phyloP scores from a whole-genome alignment of 1,140 invertebrate genomes.

The Trichonephila clavata region DNA sequence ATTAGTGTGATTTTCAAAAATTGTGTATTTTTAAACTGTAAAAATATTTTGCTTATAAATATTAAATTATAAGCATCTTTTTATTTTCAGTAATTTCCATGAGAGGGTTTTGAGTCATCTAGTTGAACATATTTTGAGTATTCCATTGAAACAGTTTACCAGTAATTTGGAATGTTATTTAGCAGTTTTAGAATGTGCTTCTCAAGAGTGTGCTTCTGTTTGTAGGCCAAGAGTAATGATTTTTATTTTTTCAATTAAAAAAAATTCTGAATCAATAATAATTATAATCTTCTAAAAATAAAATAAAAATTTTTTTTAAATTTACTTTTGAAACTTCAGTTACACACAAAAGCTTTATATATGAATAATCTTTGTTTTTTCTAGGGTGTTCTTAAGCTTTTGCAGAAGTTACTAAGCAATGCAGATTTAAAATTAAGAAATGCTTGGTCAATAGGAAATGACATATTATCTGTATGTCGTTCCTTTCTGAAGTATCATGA shows the following conservation, averaged over 20 bases:
- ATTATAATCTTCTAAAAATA: neutral
- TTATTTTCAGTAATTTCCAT: conserved; percentile 48
- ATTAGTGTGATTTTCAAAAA: neutral
- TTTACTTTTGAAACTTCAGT: neutral
- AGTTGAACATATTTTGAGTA: conserved; percentile 57
- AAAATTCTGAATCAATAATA: neutral
- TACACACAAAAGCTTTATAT: neutral
- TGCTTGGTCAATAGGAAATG: conserved; percentile 60
- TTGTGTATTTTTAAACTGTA: neutral
- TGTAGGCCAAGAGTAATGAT: conserved; percentile 52
- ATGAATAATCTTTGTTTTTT: neutral
- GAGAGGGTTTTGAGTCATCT: conserved; percentile 41
- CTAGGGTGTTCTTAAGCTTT: conserved; percentile 57
- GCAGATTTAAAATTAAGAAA: conserved; percentile 1
- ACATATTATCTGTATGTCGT: conserved; percentile 54
- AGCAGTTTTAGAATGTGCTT: conserved; percentile 47
- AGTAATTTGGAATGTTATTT: conserved; percentile 65
- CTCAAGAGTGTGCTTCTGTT: conserved; percentile 43
- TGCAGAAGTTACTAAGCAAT: conserved; percentile 53
- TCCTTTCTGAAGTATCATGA: conserved; percentile 64
- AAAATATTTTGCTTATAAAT: neutral
- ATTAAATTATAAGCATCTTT: neutral
- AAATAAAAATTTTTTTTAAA: too few relatives aligned
- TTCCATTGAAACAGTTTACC: conserved; percentile 45
- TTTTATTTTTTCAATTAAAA: conserved; percentile 12